phyloP scores from a whole-genome alignment of 2,888 invertebrate genomes.

The Tuta absoluta region DNA sequence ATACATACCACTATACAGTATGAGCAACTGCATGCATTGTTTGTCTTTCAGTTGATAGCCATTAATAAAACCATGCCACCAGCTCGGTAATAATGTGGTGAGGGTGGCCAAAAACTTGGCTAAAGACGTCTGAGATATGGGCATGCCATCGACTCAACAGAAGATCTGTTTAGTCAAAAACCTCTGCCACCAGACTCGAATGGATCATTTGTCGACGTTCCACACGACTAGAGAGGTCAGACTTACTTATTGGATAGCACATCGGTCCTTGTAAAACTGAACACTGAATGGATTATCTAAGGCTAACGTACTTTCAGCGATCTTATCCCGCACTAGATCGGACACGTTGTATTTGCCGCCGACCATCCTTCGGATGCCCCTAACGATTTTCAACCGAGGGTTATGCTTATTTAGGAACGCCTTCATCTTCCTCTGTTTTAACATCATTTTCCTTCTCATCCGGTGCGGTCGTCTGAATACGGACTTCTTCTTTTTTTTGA shows the following conservation, averaged over 20 bases:
- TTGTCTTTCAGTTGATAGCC: too few relatives aligned
- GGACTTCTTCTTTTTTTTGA: slow-evolving; percentile 57
- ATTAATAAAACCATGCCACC: too few relatives aligned
- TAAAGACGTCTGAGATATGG: too few relatives aligned
- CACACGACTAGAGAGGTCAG: neutral
- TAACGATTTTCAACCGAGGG: slow-evolving; percentile 48
- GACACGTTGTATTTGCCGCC: slow-evolving; percentile 60
- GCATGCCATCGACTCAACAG: too few relatives aligned
- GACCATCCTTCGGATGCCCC: slow-evolving; percentile 54
- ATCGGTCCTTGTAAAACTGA: slow-evolving; percentile 66
- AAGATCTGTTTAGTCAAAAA: too few relatives aligned
- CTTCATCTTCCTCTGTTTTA: slow-evolving; percentile 56
- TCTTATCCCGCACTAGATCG: slow-evolving; percentile 61
- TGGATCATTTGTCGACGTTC: too few relatives aligned
- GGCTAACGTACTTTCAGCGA: slow-evolving; percentile 60
- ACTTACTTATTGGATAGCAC: slow-evolving; percentile 52
- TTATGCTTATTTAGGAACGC: slow-evolving; percentile 60
- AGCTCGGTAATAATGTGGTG: too few relatives aligned
- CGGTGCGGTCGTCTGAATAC: slow-evolving; percentile 65
- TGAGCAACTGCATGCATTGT: too few relatives aligned
- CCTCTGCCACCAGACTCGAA: too few relatives aligned
- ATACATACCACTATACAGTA: too few relatives aligned
- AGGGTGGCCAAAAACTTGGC: too few relatives aligned
- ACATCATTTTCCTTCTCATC: slow-evolving; percentile 57
- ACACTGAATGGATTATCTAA: slow-evolving; percentile 61